Evolutionary conservation across 1,140 invertebrate genomes (phyloP).

Genomic region (Stegodyphus mimosarum): DNA sequence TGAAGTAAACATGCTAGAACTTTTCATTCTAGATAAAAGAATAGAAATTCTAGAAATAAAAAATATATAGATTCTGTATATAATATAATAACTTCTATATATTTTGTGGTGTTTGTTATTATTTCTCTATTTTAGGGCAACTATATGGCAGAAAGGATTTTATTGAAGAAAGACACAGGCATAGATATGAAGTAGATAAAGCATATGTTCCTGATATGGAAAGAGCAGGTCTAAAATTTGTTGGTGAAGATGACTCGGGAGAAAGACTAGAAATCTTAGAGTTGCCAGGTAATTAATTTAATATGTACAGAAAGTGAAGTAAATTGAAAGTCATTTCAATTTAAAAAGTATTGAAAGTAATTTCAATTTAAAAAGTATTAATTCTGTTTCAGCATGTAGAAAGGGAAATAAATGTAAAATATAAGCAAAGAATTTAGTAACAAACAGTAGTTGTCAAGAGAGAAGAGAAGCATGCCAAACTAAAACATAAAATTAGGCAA

Average conservation of each 20-base stretch:
- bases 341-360: too few relatives aligned
- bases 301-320: too few relatives aligned
- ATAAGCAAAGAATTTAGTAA: too few relatives aligned
- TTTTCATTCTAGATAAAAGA: not conserved
- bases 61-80: too few relatives aligned
- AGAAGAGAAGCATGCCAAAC: too few relatives aligned
- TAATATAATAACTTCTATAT: too few relatives aligned
- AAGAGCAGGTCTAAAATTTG: constrained; percentile 87
- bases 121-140: constrained; percentile 73
- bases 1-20: not conserved
- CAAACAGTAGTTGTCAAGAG: too few relatives aligned
- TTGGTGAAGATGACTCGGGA: constrained; percentile 77
- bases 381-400: too few relatives aligned
- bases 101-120: not conserved
- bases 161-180: constrained; percentile 96
- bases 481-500: too few relatives aligned
- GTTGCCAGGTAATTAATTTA: constrained; percentile 67
- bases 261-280: constrained; percentile 86
- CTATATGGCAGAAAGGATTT: constrained; percentile 84
- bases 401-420: too few relatives aligned
- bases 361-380: too few relatives aligned
- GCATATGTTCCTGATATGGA: constrained; percentile 83
- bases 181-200: constrained; percentile 93
- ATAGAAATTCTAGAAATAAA: not conserved
- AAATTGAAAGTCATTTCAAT: too few relatives aligned